Conservation (phyloP, 2,888 invertebrate species). For the Ochropacha duplaris region DNA sequence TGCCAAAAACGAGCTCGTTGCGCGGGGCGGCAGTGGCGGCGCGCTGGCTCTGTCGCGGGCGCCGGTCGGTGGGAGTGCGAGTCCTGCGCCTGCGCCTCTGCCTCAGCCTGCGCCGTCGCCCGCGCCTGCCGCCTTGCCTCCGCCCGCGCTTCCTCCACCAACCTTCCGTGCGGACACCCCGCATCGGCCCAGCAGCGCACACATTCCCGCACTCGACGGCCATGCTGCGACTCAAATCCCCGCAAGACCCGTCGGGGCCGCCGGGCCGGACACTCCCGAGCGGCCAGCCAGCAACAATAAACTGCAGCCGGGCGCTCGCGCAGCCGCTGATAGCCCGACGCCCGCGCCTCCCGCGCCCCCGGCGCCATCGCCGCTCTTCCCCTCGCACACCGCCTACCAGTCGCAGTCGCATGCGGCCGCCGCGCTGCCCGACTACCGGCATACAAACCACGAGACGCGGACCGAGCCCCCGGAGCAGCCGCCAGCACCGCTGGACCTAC, state of each 20-base stretch:
- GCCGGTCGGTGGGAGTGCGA: conserved; percentile 83
- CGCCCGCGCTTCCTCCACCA: conserved; percentile 85
- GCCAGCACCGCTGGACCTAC: conserved; percentile 66
- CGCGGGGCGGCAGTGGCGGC: conserved; percentile 86
- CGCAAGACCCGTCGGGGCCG: conserved; percentile 69
- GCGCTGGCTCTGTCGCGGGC: conserved; percentile 85
- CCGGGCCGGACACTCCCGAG: conserved; percentile 71
- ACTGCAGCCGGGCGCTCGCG: conserved; percentile 72
- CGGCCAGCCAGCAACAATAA: conserved; percentile 74
- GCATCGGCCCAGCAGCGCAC: conserved; percentile 66
- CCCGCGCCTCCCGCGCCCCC: conserved; percentile 74
- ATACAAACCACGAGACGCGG: conserved; percentile 83
- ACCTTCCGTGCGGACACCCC: conserved; percentile 82
- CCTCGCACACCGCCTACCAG: conserved; percentile 74
- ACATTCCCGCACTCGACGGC: conserved; percentile 72
- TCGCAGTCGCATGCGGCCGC: conserved; percentile 73
- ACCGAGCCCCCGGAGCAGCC: conserved; percentile 60
- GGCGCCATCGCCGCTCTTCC: conserved; percentile 70
- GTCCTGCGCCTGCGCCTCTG: conserved; percentile 86
- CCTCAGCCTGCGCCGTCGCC: conserved; percentile 87
- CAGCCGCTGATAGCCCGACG: conserved; percentile 75
- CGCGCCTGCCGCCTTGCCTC: conserved; percentile 86
- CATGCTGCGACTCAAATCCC: conserved; percentile 75
- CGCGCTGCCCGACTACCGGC: conserved; percentile 75
- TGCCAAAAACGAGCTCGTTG: conserved; percentile 83